These are phyloP conservation scores for Boloria selene DNA, from an alignment of 2,888 invertebrate genomes.

Conservation along the genomic window DNA sequence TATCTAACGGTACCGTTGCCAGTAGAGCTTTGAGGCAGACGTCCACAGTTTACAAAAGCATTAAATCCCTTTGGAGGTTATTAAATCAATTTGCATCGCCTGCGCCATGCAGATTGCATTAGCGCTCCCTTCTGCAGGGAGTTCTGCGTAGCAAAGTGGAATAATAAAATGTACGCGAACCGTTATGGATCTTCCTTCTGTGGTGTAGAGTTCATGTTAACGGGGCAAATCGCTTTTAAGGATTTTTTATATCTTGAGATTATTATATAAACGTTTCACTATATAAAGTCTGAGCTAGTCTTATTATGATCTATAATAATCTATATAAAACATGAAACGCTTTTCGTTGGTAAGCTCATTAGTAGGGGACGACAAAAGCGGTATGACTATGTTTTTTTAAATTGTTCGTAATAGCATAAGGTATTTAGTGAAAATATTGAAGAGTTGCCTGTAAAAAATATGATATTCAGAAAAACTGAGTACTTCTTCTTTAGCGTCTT, in stretches of 20 bases:
- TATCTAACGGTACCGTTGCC: slow-evolving; percentile 14
- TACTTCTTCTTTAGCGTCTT: too few relatives aligned
- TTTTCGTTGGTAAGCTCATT: too few relatives aligned
- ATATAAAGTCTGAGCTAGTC: too few relatives aligned
- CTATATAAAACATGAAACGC: too few relatives aligned
- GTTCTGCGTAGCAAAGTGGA: slow-evolving; percentile 25
- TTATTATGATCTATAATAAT: too few relatives aligned
- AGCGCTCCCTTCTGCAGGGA: slow-evolving; percentile 24
- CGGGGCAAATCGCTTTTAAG: slow-evolving; percentile 10
- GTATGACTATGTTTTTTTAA: too few relatives aligned
- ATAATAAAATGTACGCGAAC: slow-evolving; percentile 29
- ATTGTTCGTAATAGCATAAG: too few relatives aligned
- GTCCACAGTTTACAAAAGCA: slow-evolving; percentile 18
- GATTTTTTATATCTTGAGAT: slow-evolving; percentile 5
- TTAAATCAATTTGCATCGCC: slow-evolving; percentile 36
- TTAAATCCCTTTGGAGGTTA: slow-evolving; percentile 34
- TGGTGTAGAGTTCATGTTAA: slow-evolving; percentile 6
- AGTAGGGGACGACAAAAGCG: too few relatives aligned
- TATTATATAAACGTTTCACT: background rate
- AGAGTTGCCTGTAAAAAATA: too few relatives aligned
- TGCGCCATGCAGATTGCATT: slow-evolving; percentile 34
- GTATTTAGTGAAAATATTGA: too few relatives aligned
- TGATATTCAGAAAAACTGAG: too few relatives aligned
- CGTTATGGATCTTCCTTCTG: slow-evolving; percentile 23
- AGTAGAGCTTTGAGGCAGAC: slow-evolving; percentile 5